Conservation (phyloP, 2,888 invertebrate species). For the Phortica okadai region DNA sequence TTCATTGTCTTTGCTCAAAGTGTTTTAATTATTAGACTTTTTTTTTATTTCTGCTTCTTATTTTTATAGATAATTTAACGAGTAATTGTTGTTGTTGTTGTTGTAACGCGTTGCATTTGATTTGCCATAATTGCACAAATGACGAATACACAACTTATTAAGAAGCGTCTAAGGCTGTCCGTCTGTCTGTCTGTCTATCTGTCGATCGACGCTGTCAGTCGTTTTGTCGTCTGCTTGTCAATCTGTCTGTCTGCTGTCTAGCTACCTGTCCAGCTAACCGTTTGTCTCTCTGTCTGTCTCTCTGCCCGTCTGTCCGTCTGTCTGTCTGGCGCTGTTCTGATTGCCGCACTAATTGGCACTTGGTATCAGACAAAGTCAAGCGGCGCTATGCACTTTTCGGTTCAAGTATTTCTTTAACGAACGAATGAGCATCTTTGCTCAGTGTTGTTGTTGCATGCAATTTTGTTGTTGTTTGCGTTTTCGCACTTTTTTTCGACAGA, state of each 20-base stretch:
- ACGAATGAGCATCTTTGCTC: not conserved
- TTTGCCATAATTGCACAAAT: constrained; percentile 53
- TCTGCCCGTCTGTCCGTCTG: not conserved
- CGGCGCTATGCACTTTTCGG: constrained; percentile 59
- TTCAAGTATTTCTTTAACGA: constrained; percentile 29
- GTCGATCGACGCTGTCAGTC: not conserved
- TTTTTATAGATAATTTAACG: not conserved
- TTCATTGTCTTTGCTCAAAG: constrained; percentile 41
- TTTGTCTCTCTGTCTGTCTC: not conserved
- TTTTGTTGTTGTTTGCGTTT: constrained; percentile 5
- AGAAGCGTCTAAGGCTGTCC: not conserved
- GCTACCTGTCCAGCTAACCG: not conserved
- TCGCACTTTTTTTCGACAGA: not conserved
- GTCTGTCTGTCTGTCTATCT: not conserved
- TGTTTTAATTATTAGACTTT: constrained; percentile 56
- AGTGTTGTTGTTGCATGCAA: not conserved
- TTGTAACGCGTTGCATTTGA: constrained; percentile 67
- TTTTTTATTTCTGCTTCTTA: constrained; percentile 51
- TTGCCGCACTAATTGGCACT: constrained; percentile 44
- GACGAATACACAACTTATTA: not conserved
- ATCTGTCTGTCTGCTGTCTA: not conserved
- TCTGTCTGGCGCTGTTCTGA: not conserved
- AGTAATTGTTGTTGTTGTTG: constrained; percentile 30
- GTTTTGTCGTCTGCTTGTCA: not conserved
- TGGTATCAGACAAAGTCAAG: constrained; percentile 48